Evolutionary conservation across 2,113 vertebrate genomes (phyloP), one percentile per base, ranked within the genome.

Genomic region (Myocastor coypus): DNA sequence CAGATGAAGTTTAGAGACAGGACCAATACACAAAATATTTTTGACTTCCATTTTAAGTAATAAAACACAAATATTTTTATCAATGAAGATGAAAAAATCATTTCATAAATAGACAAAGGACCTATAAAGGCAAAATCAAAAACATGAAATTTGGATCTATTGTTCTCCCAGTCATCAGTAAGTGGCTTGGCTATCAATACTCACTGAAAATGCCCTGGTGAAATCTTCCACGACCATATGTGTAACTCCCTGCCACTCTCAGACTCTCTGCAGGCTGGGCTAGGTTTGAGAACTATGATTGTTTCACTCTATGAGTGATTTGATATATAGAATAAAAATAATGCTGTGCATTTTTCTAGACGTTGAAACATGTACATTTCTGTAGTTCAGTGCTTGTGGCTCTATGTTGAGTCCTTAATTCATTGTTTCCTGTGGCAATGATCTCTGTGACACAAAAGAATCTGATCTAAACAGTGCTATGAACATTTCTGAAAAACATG

Each of bases 281-380:
- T 19, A 7, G 0, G 64, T 8, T 82, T 13, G n/a, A 84, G 87
- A 84, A 87, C 42, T 57, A 7, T n/a, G 6, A 17, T 9, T 37
- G 4, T 82, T 75, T 69, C 20, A 87, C 57, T 71, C 3, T 89
- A 26, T 83, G 26, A 1, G 30, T 20, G 78, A 30, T n/a, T 82
- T 91, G 17, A 78, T 64, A 84, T 46, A 63, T 4, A 92, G 40
- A 30, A 78, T n/a, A 96, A 92, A 87, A 93, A 59, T 30, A 63
- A 24, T 17, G 7, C 14, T 40, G 0, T 40, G 1, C 83, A 26
- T 68, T 91, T 94, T 86, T 42, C 40, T 88, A n/a, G 8, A 40
- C 63, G 9, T 28, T 64, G 11, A 40, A 94, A 77, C 5, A 30
- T 92, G 71, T 85, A 3, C 20, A 91, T 88, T 81, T 93, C 13